Conservation (phyloP, 2,797 vertebrate genomes). For the Tiaroga cobitis region DNA sequence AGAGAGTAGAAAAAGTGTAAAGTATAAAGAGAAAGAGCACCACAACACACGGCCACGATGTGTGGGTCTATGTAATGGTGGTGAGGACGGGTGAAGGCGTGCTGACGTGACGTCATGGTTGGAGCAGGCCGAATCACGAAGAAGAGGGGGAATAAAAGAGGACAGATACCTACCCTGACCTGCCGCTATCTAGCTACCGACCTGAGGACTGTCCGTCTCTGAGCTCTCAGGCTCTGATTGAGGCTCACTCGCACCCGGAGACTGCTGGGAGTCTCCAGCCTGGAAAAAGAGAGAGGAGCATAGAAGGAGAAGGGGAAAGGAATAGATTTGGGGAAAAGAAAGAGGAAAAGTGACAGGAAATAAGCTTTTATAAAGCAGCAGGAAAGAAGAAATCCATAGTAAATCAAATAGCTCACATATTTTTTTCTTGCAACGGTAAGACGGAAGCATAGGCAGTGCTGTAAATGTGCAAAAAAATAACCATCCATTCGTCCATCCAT, state of each 20-base stretch:
- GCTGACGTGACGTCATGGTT: slow-evolving; percentile 51
- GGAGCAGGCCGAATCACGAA: slow-evolving; percentile 63
- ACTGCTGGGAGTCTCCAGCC: slow-evolving; percentile 92
- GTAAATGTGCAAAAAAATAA: background rate
- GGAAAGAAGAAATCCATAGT: background rate
- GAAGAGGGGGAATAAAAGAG: slow-evolving; percentile 70
- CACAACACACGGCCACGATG: slow-evolving; percentile 54
- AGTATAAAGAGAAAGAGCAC: slow-evolving; percentile 38
- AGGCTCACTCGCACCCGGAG: slow-evolving; percentile 94
- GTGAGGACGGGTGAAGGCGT: slow-evolving; percentile 54
- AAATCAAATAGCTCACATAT: background rate
- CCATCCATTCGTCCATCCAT: background rate
- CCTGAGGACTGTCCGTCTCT: slow-evolving; percentile 95
- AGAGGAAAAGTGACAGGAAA: background rate
- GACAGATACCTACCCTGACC: slow-evolving; percentile 96
- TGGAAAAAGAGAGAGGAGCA: slow-evolving; percentile 74
- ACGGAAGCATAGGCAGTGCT: background rate
- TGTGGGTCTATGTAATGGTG: slow-evolving; percentile 52
- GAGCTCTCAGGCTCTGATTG: slow-evolving; percentile 88
- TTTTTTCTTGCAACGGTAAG: background rate
- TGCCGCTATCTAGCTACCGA: slow-evolving; percentile 98
- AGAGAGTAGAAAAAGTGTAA: background rate
- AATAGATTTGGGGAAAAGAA: background rate
- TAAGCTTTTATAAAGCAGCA: background rate
- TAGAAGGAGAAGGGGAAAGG: slow-evolving; percentile 31